These are phyloP conservation scores for Pseudomyrmex concolor DNA, from an alignment of 1,140 invertebrate genomes.

Conservation along the genomic window DNA sequence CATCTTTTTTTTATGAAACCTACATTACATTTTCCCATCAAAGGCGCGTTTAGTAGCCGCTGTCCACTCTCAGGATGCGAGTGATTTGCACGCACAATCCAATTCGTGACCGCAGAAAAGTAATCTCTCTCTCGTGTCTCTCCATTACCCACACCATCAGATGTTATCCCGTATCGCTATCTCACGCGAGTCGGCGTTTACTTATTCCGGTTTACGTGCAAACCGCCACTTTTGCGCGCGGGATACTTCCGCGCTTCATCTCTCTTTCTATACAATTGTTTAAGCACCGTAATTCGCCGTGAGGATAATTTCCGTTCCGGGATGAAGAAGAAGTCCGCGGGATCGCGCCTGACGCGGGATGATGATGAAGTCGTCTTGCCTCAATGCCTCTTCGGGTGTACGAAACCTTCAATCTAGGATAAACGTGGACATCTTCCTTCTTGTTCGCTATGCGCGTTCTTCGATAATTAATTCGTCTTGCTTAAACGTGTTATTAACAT, in stretches of 20 bases:
- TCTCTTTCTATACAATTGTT: neutral
- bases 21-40: neutral
- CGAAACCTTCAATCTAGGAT: slow-evolving; percentile 5
- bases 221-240: neutral
- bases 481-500: slow-evolving; percentile 10
- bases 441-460: neutral
- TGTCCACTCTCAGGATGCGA: slow-evolving; percentile 12
- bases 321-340: slow-evolving; percentile 16
- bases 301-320: slow-evolving; percentile 3
- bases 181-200: slow-evolving; percentile 52
- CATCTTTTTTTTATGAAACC: neutral
- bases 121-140: slow-evolving; percentile 42
- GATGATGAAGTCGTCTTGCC: slow-evolving; percentile 21
- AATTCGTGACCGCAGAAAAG: slow-evolving; percentile 38
- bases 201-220: slow-evolving; percentile 50
- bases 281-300: slow-evolving; percentile 35
- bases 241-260: slow-evolving; percentile 6
- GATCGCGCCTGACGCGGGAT: slow-evolving; percentile 6
- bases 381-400: neutral
- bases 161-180: slow-evolving; percentile 33
- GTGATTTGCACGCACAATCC: slow-evolving; percentile 38
- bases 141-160: slow-evolving; percentile 28
- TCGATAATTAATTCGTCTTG: slow-evolving; percentile 23
- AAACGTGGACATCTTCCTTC: slow-evolving; percentile 27
- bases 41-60: slow-evolving; percentile 4